Evolutionary conservation across 2,888 invertebrate genomes (phyloP), one percentile per base, ranked within the genome.

Genomic region (Hipparchia sbordonii): DNA sequence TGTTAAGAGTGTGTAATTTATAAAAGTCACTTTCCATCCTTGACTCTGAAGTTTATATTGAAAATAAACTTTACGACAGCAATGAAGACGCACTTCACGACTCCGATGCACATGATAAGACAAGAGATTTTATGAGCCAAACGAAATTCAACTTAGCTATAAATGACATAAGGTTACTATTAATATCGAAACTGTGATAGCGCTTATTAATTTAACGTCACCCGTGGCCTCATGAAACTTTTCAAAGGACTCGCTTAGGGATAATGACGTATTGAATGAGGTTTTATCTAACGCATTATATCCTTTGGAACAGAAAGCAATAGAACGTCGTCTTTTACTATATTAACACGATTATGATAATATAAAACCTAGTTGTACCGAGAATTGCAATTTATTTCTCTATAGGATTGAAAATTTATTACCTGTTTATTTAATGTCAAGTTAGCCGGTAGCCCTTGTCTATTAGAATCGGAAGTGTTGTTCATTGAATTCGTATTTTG

Each of bases 131-230:
- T 23, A 23, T 23, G 13, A 57, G 67, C 62, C 57, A 70, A 56
- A 51, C 39, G 6, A 71, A 73, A 71, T 63, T 67, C 54, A 46
- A 62, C 69, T 59, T 57, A 71, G 65, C 51, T 3, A 13, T 9
- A 33, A 13, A 67, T 7, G 33, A 6, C 0, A 12, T 51, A 67
- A 65, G 54, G 67, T 45, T 48, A 51, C 68, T 54, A 61, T 65
- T 73, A 51, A 60, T 39, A 5, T 46, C 51, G 33, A 51, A n/a
- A 6, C 33, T 61, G 63, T 65, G 62, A 68, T 72, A 71, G 66
- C 33, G 67, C 72, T 75, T 75, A 74, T 74, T 72, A 74, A 74
- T 74, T 74, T 72, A 74, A 74, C 74, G 65, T 69, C 72, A 69
- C 60, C 66, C 60, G 56, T 69, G 72, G 66, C 62, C 69, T 71